Evolutionary conservation across 2,113 vertebrate genomes (phyloP).

Genomic region (Ochotona princeps): DNA sequence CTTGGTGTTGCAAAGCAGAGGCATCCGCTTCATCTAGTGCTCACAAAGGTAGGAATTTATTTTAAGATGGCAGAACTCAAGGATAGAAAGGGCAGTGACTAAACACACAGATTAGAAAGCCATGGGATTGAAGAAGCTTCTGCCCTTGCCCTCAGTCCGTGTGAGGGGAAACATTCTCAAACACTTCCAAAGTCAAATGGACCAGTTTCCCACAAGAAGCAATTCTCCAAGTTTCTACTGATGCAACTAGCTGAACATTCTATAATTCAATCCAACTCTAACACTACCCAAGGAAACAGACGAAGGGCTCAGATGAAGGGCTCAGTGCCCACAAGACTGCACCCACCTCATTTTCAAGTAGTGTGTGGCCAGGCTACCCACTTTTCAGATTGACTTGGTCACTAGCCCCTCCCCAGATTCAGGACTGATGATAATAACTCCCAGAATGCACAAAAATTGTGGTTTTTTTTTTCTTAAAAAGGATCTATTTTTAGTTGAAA

Average conservation of each 20-base stretch:
- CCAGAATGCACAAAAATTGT: not conserved
- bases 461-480: no score
- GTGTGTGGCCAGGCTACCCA: not conserved
- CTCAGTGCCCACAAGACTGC: not conserved
- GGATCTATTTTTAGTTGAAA: no score
- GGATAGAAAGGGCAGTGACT: not conserved
- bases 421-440: not conserved
- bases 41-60: conserved; percentile 9
- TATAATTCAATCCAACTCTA: not conserved
- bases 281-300: no score
- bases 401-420: not conserved
- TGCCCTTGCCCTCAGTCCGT: not conserved
- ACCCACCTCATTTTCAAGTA: not conserved
- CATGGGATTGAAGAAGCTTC: not conserved
- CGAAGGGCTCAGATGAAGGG: no score
- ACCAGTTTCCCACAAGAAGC: not conserved
- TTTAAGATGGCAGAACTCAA: not conserved
- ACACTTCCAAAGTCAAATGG: not conserved
- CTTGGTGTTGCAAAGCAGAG: not conserved
- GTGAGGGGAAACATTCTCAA: not conserved
- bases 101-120: not conserved
- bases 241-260: not conserved
- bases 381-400: not conserved
- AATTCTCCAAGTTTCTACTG: not conserved
- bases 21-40: not conserved